Percentiles rank a stretch among this genome's conserved stretches.
These are phyloP conservation scores for Pyrocephalus nanus DNA, from an alignment of 2,797 vertebrate genomes.

Conservation along the genomic window DNA sequence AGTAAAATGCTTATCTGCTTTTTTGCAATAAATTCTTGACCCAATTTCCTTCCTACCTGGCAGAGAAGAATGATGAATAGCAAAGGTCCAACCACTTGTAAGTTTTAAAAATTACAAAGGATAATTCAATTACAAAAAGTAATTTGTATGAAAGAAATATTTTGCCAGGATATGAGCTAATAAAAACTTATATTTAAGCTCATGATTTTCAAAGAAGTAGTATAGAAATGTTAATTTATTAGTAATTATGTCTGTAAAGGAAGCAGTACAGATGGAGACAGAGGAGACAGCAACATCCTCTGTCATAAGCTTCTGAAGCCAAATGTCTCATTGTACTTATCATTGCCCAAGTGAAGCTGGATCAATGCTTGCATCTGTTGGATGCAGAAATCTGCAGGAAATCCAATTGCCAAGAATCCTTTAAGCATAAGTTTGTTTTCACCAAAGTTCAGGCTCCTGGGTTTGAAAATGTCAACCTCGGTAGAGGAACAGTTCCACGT, in stretches of 20 bases:
- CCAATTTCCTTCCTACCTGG: constrained; percentile 27
- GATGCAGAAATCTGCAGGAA: constrained; percentile 8
- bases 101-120: neutral
- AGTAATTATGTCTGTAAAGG: neutral
- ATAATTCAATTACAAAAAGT: constrained; percentile 22
- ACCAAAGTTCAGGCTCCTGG: constrained; percentile 9
- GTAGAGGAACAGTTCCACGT: neutral
- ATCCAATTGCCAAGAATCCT: constrained; percentile 24
- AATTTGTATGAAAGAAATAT: neutral
- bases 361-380: constrained; percentile 43
- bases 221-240: constrained; percentile 36
- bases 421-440: constrained; percentile 38
- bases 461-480: constrained; percentile 30
- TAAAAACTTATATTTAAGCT: neutral
- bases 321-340: constrained; percentile 6
- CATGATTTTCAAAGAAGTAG: neutral
- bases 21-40: constrained; percentile 32
- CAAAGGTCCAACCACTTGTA: neutral
- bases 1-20: constrained; percentile 43
- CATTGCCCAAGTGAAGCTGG: neutral
- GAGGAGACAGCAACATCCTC: constrained; percentile 14
- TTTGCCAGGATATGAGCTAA: constrained; percentile 45
- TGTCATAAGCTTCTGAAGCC: neutral
- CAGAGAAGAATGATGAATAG: constrained; percentile 16
- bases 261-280: constrained; percentile 25